phyloP scores from a whole-genome alignment of 2,888 invertebrate genomes.

The Linnaemya vulpina region DNA sequence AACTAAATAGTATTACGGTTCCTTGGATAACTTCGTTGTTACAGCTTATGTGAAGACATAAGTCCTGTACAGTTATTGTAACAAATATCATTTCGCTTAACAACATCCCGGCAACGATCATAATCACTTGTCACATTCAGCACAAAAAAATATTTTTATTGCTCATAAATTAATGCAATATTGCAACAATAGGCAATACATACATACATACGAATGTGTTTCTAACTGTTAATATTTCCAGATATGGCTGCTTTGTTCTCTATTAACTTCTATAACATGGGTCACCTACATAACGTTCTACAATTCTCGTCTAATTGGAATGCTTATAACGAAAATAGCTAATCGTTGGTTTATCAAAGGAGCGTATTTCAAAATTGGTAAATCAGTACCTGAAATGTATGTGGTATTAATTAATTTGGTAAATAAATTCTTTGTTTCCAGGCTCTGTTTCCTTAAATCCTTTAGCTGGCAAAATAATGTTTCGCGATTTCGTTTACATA shows the following conservation, averaged over 20 bases:
- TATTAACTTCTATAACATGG: slow-evolving; percentile 94
- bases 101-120: too few species aligned
- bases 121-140: too few species aligned
- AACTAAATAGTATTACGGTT: too few species aligned
- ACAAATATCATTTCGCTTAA: too few species aligned
- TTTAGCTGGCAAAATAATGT: slow-evolving; percentile 99
- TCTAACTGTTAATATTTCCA: slow-evolving; percentile 73
- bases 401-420: neutral
- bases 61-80: too few species aligned
- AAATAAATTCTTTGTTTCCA: slow-evolving; percentile 78
- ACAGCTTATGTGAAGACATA: too few species aligned
- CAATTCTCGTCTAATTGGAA: slow-evolving; percentile 95
- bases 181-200: too few species aligned
- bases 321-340: slow-evolving; percentile 93
- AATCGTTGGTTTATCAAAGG: slow-evolving; percentile 93
- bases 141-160: too few species aligned
- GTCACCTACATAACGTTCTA: slow-evolving; percentile 97
- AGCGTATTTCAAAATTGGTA: slow-evolving; percentile 95
- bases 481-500: slow-evolving; percentile 96
- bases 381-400: slow-evolving; percentile 76
- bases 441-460: slow-evolving; percentile 97
- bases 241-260: slow-evolving; percentile 90
- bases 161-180: too few species aligned
- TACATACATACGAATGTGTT: too few species aligned
- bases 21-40: too few species aligned